These are phyloP conservation scores for Podarcis lilfordi DNA, from an alignment of 2,797 vertebrate species.

Conservation along the genomic window DNA sequence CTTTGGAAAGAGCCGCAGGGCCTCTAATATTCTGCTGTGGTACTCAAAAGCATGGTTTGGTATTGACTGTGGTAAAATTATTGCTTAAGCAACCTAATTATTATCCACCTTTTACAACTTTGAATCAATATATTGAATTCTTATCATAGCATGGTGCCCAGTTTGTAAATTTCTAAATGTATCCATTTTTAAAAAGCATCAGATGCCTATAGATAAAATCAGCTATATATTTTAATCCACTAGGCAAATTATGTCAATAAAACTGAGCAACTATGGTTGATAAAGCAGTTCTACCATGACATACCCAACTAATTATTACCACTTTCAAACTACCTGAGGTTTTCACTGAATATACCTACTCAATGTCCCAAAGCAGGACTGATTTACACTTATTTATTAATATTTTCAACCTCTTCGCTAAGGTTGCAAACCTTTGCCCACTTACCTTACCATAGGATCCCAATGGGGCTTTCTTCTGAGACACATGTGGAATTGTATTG, in stretches of 20 bases:
- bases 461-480: too few species aligned
- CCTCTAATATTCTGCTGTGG: neutral
- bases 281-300: neutral
- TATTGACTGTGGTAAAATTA: neutral
- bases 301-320: neutral
- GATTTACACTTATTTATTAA: neutral
- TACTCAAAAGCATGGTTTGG: neutral
- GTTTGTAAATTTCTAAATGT: slow-evolving; percentile 1
- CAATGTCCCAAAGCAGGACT: neutral
- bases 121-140: neutral
- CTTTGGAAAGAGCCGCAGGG: neutral
- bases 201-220: neutral
- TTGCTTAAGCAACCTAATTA: neutral
- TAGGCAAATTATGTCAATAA: neutral
- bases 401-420: neutral
- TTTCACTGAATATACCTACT: neutral
- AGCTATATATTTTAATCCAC: neutral
- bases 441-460: too few species aligned
- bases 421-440: too few species aligned
- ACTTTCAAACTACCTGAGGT: neutral
- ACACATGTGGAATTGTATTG: too few species aligned
- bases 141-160: neutral
- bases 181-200: neutral
- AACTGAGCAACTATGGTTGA: neutral
- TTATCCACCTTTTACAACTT: neutral